Conservation (phyloP, 1,140 invertebrate genomes). For the Drosophila equinoxialis region DNA sequence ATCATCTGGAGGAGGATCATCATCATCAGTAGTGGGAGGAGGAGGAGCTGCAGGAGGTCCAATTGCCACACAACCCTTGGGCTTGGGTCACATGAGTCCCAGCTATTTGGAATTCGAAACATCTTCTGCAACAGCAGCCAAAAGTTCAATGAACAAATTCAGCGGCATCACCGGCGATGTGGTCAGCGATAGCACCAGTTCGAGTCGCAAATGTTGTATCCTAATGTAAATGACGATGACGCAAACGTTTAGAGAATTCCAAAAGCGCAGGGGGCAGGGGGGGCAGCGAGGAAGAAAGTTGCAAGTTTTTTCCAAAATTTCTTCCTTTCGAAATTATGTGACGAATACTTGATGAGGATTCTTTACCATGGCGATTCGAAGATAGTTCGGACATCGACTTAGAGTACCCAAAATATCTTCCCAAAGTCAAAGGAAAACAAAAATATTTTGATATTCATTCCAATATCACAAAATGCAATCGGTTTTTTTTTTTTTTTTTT, state of each 20-base stretch:
- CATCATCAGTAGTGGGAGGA: slow-evolving; percentile 29
- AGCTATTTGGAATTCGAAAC: slow-evolving; percentile 64
- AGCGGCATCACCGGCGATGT: slow-evolving; percentile 88
- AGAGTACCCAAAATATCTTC: no score
- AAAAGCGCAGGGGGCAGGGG: background rate
- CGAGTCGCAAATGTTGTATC: slow-evolving; percentile 86
- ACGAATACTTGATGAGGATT: no score
- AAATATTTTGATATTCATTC: background rate
- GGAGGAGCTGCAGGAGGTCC: slow-evolving; percentile 42
- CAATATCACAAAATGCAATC: background rate
- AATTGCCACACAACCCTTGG: slow-evolving; percentile 56
- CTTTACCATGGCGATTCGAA: background rate
- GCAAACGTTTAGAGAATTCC: background rate
- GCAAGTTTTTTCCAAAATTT: no score
- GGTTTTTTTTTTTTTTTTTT: no score
- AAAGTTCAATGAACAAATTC: slow-evolving; percentile 84
- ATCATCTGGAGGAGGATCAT: slow-evolving; percentile 21
- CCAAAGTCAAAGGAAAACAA: no score
- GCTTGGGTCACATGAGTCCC: slow-evolving; percentile 62
- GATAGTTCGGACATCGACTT: no score
- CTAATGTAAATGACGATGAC: slow-evolving; percentile 62
- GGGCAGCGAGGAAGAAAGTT: background rate
- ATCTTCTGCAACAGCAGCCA: slow-evolving; percentile 52
- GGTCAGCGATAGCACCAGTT: slow-evolving; percentile 86
- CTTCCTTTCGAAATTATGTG: no score